Base-by-base conservation (phyloP, 2,113 vertebrate species). In the Apus apus region DNA sequence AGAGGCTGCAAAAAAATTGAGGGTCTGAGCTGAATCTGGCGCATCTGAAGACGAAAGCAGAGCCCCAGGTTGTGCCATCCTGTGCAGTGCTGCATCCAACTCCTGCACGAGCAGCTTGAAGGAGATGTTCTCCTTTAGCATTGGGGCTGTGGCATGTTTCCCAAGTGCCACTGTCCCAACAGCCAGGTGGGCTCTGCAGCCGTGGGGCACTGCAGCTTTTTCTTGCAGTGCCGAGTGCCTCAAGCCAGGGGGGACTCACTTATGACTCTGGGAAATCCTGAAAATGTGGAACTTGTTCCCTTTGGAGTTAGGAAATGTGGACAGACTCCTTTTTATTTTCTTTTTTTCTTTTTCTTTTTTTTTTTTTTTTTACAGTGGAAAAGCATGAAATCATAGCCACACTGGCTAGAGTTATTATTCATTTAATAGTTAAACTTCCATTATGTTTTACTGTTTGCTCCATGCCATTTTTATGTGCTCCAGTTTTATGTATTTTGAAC, bases 371-470 rank as follows among this genome's bases (percentile, higher is more conserved):
- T 93, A 95, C 89, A 94, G 77, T 94, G 97, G 97, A 97, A 97
- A 98, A 94, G 85, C 79, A 76, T 96, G 96, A 97, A 97, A 87
- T 97, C 84, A 56, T 85, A 96, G 91, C 94, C 57, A 23, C 54
- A 46, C 92, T 96, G 96, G 93, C 97, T 93, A 32, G 91, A 86
- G 68, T 89, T 97, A 9, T 93, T 97, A 95, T 93, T 97, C 61
- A 66, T 91, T 97, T 96, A 97, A 94, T 93, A 92, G 96, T 97
- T 97, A 95, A 87, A 92, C 86, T 95, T 96, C 92, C 92, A 89
- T 92, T 93, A 87, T 96, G 96, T 93, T 98, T 97, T 94, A 93
- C 94, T 96, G 79, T 97, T 97, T 96, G 94, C 96, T 96, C 48
- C 90, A 81, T 97, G 96, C 94, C 86, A 66, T 79, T 96, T 97